Evolutionary conservation across 2,888 invertebrate species (phyloP).

Genomic region (Drosophila nr. perissopoda): DNA sequence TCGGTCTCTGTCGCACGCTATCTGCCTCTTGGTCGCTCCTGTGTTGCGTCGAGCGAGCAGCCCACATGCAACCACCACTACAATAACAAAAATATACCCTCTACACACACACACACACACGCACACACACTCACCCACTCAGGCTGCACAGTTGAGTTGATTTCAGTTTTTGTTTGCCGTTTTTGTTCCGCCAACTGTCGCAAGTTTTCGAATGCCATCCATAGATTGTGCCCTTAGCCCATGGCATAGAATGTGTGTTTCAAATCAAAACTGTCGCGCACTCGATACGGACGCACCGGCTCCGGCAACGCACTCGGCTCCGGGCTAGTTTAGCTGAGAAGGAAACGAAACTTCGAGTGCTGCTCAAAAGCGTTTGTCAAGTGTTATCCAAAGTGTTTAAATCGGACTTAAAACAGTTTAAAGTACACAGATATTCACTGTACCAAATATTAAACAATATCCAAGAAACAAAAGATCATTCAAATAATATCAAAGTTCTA

Average conservation of each 20-base stretch:
- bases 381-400: slow-evolving; percentile 32
- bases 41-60: slow-evolving; percentile 28
- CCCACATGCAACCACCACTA: slow-evolving; percentile 71
- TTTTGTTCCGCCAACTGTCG: slow-evolving; percentile 76
- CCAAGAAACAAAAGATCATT: slow-evolving; percentile 2
- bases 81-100: slow-evolving; percentile 58
- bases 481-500: neutral
- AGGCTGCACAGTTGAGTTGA: slow-evolving; percentile 31
- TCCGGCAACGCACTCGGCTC: slow-evolving; percentile 47
- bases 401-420: slow-evolving; percentile 6
- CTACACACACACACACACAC: slow-evolving; percentile 36
- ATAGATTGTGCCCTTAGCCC: slow-evolving; percentile 54
- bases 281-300: slow-evolving; percentile 78
- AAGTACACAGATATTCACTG: neutral
- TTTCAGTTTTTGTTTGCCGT: slow-evolving; percentile 70
- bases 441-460: slow-evolving; percentile 3
- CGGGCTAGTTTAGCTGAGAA: slow-evolving; percentile 20
- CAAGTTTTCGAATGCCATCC: slow-evolving; percentile 76
- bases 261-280: slow-evolving; percentile 81
- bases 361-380: slow-evolving; percentile 32
- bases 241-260: slow-evolving; percentile 54
- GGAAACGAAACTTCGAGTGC: slow-evolving; percentile 32
- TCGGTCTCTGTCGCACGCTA: slow-evolving; percentile 20
- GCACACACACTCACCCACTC: slow-evolving; percentile 18
- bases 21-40: slow-evolving; percentile 48